Evolutionary conservation across 2,888 invertebrate genomes (phyloP), one percentile per base, ranked within the genome.

Genomic region (Conchocele bisecta): DNA sequence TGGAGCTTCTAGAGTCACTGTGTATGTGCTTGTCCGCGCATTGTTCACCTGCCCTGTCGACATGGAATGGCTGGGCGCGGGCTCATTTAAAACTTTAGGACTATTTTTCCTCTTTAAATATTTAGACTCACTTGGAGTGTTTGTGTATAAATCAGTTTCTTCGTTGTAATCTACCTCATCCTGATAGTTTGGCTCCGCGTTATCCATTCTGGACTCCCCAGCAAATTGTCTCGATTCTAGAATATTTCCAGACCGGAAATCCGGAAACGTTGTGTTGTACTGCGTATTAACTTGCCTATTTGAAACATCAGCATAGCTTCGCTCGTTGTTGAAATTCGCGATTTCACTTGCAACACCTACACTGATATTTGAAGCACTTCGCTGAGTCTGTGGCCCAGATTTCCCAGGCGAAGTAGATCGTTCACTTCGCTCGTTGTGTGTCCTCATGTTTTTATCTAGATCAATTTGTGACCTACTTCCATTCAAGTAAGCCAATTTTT

Each of bases 241-340:
- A 31, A 81, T 69, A 64, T 79, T 82, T 13, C 79, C 74, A 13
- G 75, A 76, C 28, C 84, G 76, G 58, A 85, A 85, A 64, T 87
- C 87, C 2, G 83, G 75, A 67, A 87, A 87, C 6, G 84, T 84
- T 22, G 81, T 81, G 26, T 77, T 81, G 67, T 84, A 83, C 22
- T 74, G 74, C 26, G 64, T 60, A 29, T 67, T 70, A 39, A 56
- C 54, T 39, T 60, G 77, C 33, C 77, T 24, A 64, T 67, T 71
- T 26, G 70, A 70, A 48, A 74, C 60, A 60, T 77, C 77, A 37
- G 71, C 51, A 41, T 68, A 65, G 9, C 73, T 46, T 28, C 68
- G 71, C 46, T 39, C 56, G 28, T 51, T 29, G 51, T 50, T 63
- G 11, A 51, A 46, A 29, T 64, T 67, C 39, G 41, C 44, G 33